Percentiles rank a stretch among this genome's conserved stretches.
phyloP scores from a whole-genome alignment of 2,797 vertebrate species.

The Chelmon rostratus region DNA sequence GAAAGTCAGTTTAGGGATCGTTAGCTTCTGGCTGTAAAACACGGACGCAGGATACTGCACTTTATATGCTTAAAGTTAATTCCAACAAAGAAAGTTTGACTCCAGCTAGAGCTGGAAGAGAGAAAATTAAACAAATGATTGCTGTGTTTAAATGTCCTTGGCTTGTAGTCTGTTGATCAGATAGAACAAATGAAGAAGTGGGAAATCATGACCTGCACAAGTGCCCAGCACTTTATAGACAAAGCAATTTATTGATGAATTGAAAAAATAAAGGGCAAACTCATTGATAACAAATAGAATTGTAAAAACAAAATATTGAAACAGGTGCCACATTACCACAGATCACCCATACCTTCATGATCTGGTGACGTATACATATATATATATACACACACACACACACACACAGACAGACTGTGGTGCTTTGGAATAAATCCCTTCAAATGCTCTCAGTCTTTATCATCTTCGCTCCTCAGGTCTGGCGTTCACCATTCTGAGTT shows the following conservation, averaged over 20 bases:
- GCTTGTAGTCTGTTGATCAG: not conserved
- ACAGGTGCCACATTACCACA: no score
- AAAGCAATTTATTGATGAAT: not conserved
- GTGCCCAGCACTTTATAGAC: not conserved
- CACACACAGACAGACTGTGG: slow-evolving; percentile 10
- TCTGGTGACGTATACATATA: not conserved
- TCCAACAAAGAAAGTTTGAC: not conserved
- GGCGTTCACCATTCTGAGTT: slow-evolving; percentile 42
- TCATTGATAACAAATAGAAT: not conserved
- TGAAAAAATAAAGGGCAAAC: not conserved
- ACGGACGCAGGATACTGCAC: no score
- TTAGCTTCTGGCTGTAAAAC: no score
- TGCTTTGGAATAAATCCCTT: slow-evolving; percentile 57
- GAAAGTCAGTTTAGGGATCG: no score
- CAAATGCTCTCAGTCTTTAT: slow-evolving; percentile 63
- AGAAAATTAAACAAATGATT: not conserved
- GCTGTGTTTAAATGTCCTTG: not conserved
- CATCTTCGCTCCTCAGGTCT: slow-evolving; percentile 53
- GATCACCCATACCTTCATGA: not conserved
- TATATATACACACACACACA: not conserved
- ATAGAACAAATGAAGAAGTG: not conserved
- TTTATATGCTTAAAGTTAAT: not conserved
- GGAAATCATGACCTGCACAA: not conserved
- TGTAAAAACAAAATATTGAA: no score
- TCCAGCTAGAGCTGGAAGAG: not conserved